Evolutionary conservation across 2,113 vertebrate species (phyloP).

Genomic region (Oryctolagus cuniculus): DNA sequence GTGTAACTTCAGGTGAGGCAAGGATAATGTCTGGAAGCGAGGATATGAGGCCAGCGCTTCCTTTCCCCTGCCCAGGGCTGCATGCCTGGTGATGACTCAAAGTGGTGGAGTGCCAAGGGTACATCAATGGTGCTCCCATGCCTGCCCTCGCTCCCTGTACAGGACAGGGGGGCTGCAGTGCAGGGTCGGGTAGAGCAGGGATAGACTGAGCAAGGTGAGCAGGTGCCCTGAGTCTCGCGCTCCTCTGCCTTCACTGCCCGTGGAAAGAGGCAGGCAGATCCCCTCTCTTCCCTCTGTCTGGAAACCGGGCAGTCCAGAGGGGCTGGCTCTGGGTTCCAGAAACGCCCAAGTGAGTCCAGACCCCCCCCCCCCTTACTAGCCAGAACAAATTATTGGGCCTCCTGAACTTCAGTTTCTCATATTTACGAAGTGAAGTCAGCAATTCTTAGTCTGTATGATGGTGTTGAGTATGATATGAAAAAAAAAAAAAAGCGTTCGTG

Average conservation of each 20-base stretch:
- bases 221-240: accelerated
- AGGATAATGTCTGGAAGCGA: not conserved
- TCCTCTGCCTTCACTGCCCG: not conserved
- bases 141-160: accelerated
- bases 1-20: not conserved
- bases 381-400: not conserved
- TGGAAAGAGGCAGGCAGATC: not conserved
- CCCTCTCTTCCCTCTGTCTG: not conserved
- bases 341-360: not conserved
- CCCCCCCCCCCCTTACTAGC: too few species aligned
- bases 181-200: not conserved
- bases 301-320: not conserved
- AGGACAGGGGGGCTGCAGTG: not conserved
- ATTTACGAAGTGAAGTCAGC: not conserved
- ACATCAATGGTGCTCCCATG: accelerated
- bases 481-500: not conserved
- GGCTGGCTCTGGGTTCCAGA: not conserved
- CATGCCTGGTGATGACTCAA: not conserved
- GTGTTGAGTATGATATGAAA: not conserved
- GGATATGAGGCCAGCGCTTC: accelerated
- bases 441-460: not conserved
- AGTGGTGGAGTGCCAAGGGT: accelerated
- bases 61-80: not conserved
- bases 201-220: not conserved
- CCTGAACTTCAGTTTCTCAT: not conserved